Base-by-base conservation (phyloP, 2,113 vertebrate species). In the Ammodytes marinus region DNA sequence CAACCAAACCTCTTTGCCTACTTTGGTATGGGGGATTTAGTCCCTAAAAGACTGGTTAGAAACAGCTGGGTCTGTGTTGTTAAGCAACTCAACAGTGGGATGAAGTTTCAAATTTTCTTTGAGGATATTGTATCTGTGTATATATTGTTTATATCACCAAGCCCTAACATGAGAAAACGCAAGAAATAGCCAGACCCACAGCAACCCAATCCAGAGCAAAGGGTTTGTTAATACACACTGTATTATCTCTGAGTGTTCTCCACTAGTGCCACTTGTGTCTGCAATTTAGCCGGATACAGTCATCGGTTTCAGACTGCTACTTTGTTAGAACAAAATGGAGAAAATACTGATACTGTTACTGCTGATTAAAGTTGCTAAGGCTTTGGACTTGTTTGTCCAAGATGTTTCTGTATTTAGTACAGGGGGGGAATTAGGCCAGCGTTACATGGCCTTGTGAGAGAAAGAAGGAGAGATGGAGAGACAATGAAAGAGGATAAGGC, bases 401-500 rank as follows among this genome's bases (percentile, higher is more conserved):
- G 27, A 74, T 78, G 53, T 70, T 66, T 47, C 14, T 71, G 63
- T 74, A 63, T 63, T 71, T 64, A 57, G 27, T 59, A 47, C 27
- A 42, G n/a, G 17, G 19, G 17, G 19, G 68, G 49, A 68, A 59
- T 3, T 13, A 67, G 58, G 47, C 37, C 45, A 46, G 68, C 55
- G 37, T 60, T 47, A 63, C 82, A 77, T 52, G n/a, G 71, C 27
- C 13, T 11, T 6, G 40, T 19, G n/a, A 40, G 43, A 64, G 49
- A 42, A 74, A 67, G 45, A 69, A 73, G 46, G 40, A 69, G 53
- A 67, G 77, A 80, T 65, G 55, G 54, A 58, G 58, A 79, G 73
- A 80, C 70, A 52, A 70, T 52, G 57, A 76, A 61, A 74, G 35
- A 80, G 55, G 79, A 86, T 90, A 80, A 78, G 60, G 50, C 69